These are phyloP conservation scores for Nomia melanderi DNA, from an alignment of 1,140 invertebrate genomes.

Conservation along the genomic window DNA sequence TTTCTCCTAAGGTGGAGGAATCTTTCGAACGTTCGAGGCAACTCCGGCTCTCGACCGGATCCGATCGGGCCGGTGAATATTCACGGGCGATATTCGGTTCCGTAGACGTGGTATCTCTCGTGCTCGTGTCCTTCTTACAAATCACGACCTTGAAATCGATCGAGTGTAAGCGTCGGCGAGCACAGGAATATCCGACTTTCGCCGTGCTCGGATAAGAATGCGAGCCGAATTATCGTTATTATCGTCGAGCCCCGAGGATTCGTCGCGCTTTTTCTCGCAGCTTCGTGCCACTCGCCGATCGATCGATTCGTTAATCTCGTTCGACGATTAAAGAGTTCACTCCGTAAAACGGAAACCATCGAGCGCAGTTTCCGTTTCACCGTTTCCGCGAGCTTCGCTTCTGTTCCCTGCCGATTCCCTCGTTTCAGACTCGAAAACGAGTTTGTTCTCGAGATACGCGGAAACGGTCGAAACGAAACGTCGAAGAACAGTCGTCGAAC, in stretches of 20 bases:
- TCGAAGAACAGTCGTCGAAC: conserved; percentile 5
- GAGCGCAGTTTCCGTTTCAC: too few relatives aligned
- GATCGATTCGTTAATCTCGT: background rate
- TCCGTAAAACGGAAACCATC: background rate
- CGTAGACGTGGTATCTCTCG: background rate
- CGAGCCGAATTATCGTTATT: background rate
- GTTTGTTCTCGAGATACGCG: background rate
- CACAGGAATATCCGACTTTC: conserved; percentile 49
- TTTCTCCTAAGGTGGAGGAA: too few relatives aligned
- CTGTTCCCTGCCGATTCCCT: background rate
- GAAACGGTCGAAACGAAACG: background rate
- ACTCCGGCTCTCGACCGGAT: too few relatives aligned
- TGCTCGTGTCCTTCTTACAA: conserved; percentile 30
- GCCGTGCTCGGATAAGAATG: conserved; percentile 42
- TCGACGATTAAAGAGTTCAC: background rate
- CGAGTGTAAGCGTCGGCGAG: too few relatives aligned
- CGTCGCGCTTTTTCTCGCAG: background rate
- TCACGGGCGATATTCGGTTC: too few relatives aligned
- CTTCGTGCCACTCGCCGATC: background rate
- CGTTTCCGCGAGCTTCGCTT: too few relatives aligned
- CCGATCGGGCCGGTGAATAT: too few relatives aligned
- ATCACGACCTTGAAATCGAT: conserved; percentile 60
- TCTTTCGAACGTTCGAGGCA: too few relatives aligned
- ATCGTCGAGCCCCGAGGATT: background rate
- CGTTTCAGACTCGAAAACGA: background rate